Base-by-base conservation (phyloP, 2,113 vertebrate genomes). In the Suncus etruscus region DNA sequence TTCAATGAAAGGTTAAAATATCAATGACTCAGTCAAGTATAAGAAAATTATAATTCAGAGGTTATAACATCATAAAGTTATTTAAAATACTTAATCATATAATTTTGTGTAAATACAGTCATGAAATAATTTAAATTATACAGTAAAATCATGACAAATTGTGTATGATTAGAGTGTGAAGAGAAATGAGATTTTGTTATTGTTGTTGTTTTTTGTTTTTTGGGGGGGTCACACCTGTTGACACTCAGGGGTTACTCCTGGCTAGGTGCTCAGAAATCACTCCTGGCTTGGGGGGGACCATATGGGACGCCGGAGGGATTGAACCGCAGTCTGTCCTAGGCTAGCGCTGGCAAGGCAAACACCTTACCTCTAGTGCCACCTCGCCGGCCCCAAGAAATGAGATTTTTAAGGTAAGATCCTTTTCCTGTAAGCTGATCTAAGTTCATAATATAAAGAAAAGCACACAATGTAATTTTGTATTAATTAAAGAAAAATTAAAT, bases 1-100 rank as follows among this genome's bases (percentile, higher is more conserved):
- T 91, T 27, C 81, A 15, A 86, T 73, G 6, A 85, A 89, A 94
- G 92, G 65, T 73, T 80, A 91, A 94, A 90, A 83, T 47, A 87
- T 11, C 69, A 72, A 18, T 91, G 68, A 72, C 54, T 45, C 48
- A 87, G 25, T 93, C 27, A 94, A 78, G 10, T 94, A 79, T 82
- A 61, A 89, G 39, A 87, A 50, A 93, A 82, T 45, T 69, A 86
- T 39, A 94, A 87, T 74, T 4, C 80, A 77, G 77, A 89, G 83
- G 25, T 75, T 86, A 88, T 1, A 73, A 70, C 29, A 75, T 27
- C 18, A 82, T 74, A 91, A 11, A 93, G 85, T 65, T 85, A 81
- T 80, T 20, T 18, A 72, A 84, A 95, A 83, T 1, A 75, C 1
- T 80, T 14, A 74, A 73, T 75, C 31, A 29, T 65, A 90, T 58